Evolutionary conservation across 2,888 invertebrate genomes (phyloP).

Genomic region (Scrobipalpa costella): DNA sequence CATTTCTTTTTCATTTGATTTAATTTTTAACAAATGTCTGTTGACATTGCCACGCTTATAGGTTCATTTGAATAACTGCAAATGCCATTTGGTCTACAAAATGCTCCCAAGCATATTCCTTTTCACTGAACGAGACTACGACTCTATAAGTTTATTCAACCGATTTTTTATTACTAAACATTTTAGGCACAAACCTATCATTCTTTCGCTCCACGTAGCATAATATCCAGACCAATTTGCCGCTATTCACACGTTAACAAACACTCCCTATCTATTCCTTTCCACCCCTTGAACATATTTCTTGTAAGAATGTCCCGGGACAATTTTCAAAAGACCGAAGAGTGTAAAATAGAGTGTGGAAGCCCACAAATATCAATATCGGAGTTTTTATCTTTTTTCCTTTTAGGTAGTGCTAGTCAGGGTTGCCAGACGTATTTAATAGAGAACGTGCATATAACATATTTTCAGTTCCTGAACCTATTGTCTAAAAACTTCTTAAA

Average conservation of each 20-base stretch:
- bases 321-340: background rate
- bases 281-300: conserved; percentile 4
- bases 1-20: too few relatives aligned
- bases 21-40: too few relatives aligned
- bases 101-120: too few relatives aligned
- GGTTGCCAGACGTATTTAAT: background rate
- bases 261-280: background rate
- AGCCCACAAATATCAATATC: conserved; percentile 6
- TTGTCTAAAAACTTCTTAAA: too few relatives aligned
- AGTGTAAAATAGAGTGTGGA: conserved; percentile 8
- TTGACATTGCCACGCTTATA: too few relatives aligned
- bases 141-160: background rate
- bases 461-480: too few relatives aligned
- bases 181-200: conserved; percentile 2
- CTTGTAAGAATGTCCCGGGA: background rate
- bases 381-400: background rate
- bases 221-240: conserved; percentile 1
- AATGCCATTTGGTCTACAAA: too few relatives aligned
- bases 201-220: background rate
- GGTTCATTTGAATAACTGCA: too few relatives aligned
- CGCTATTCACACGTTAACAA: conserved; percentile 2
- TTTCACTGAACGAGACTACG: too few relatives aligned
- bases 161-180: too few relatives aligned
- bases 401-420: background rate
- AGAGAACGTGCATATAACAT: too few relatives aligned